Conservation (phyloP, 1,140 invertebrate genomes). For the Panonychus citri region DNA sequence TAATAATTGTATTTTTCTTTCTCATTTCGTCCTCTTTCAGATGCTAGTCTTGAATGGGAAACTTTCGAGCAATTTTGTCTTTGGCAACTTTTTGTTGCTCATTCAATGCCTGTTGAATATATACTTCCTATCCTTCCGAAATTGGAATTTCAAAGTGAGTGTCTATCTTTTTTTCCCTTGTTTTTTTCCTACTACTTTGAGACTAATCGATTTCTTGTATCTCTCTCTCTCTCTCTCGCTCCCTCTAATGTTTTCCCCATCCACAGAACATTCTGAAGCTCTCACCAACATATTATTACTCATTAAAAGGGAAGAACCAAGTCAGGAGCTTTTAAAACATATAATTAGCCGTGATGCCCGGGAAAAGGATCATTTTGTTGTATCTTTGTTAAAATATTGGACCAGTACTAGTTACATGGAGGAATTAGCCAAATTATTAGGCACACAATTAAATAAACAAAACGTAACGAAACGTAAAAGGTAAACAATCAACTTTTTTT, state of each 20-base stretch:
- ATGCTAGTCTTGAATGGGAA: constrained; percentile 73
- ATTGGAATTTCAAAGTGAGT: constrained; percentile 39
- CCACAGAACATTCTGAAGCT: constrained; percentile 62
- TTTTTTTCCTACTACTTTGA: background rate
- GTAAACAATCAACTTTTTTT: background rate
- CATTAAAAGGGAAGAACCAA: constrained; percentile 72
- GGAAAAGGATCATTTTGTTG: constrained; percentile 41
- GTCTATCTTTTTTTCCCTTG: background rate
- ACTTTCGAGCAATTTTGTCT: constrained; percentile 88
- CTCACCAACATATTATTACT: constrained; percentile 67
- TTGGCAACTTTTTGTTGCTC: constrained; percentile 79
- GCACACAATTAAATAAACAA: constrained; percentile 25
- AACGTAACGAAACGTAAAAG: constrained; percentile 6
- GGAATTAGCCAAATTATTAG: constrained; percentile 58
- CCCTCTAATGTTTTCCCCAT: constrained; percentile 20
- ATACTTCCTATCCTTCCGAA: constrained; percentile 69
- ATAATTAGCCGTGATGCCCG: constrained; percentile 53
- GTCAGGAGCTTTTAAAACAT: constrained; percentile 55
- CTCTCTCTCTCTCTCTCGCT: no score
- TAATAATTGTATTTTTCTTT: background rate
- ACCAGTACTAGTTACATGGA: constrained; percentile 61
- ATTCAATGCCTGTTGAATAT: constrained; percentile 69
- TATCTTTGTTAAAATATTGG: constrained; percentile 73
- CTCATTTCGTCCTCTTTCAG: constrained; percentile 28
- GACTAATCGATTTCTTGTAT: background rate